Evolutionary conservation across 2,113 vertebrate genomes (phyloP).

Genomic region (Tetraodon nigroviridis): DNA sequence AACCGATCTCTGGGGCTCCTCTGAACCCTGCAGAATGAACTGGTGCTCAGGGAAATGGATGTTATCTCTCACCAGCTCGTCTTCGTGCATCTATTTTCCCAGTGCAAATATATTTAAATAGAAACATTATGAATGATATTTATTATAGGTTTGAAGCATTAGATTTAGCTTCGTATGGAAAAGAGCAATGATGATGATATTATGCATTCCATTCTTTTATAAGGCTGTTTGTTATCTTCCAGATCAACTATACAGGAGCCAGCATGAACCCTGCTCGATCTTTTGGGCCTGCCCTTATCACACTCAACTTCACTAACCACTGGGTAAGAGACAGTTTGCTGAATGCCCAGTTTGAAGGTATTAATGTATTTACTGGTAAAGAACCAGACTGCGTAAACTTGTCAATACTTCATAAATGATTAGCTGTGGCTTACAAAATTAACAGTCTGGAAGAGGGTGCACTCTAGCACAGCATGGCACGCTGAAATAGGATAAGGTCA

Average conservation of each 20-base stretch:
- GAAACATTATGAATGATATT: neutral
- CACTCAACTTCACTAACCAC: slow-evolving; percentile 84
- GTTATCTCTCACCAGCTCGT: slow-evolving; percentile 27
- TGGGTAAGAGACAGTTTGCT: slow-evolving; percentile 80
- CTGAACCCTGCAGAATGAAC: slow-evolving; percentile 50
- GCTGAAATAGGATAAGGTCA: slow-evolving; percentile 51
- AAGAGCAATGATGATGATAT: neutral
- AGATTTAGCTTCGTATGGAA: neutral
- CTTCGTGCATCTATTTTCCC: slow-evolving; percentile 12
- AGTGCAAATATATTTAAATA: slow-evolving; percentile 1
- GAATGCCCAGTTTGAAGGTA: neutral
- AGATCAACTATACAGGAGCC: slow-evolving; percentile 92
- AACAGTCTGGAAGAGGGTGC: neutral
- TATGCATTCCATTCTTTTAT: neutral
- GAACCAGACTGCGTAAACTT: neutral
- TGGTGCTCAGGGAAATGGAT: slow-evolving; percentile 51
- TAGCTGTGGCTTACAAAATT: neutral
- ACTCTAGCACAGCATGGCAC: neutral
- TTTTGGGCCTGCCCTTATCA: slow-evolving; percentile 89
- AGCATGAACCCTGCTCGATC: slow-evolving; percentile 96
- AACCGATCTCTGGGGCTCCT: slow-evolving; percentile 54
- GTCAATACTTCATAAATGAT: neutral
- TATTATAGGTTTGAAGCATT: neutral
- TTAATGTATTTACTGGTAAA: neutral
- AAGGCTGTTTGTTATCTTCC: slow-evolving; percentile 34